phyloP scores from a whole-genome alignment of 2,797 vertebrate genomes.

The Melanogrammus aeglefinus region DNA sequence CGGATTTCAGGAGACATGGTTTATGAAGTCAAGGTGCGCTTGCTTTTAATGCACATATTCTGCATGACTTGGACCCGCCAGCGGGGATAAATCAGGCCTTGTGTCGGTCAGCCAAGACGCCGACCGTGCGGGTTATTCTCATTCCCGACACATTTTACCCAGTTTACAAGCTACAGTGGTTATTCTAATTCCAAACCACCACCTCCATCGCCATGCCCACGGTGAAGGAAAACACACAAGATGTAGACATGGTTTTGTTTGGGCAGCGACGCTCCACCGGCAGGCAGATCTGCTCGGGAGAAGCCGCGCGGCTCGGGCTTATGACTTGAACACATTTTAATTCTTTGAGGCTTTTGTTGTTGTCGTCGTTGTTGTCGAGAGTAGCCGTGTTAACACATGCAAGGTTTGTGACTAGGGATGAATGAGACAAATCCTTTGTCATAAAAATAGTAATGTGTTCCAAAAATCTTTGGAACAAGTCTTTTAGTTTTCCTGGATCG shows the following conservation, averaged over 20 bases:
- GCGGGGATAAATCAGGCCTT: constrained; percentile 58
- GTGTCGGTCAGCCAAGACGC: constrained; percentile 45
- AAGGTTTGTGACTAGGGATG: not conserved
- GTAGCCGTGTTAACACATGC: not conserved
- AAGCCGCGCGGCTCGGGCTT: constrained; percentile 3
- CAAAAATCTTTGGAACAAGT: no score
- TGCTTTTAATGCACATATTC: constrained; percentile 48
- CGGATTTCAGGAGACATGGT: not conserved
- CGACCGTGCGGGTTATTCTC: constrained; percentile 33
- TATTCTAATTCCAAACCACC: constrained; percentile 46
- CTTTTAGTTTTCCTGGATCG: not conserved
- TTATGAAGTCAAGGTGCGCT: constrained; percentile 36
- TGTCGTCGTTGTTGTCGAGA: not conserved
- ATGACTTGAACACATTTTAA: constrained; percentile 23
- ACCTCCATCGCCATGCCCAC: constrained; percentile 14
- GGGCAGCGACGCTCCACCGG: constrained; percentile 18
- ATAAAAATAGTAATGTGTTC: not conserved
- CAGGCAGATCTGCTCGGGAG: constrained; percentile 14
- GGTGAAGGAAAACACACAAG: constrained; percentile 35
- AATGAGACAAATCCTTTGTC: not conserved
- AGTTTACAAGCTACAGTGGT: constrained; percentile 33
- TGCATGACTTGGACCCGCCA: constrained; percentile 52
- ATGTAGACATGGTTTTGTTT: constrained; percentile 31
- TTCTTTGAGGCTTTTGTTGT: not conserved
- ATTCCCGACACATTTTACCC: constrained; percentile 35